Base-by-base conservation (phyloP, 2,888 invertebrate species). In the Trileptium ribeirensis region DNA sequence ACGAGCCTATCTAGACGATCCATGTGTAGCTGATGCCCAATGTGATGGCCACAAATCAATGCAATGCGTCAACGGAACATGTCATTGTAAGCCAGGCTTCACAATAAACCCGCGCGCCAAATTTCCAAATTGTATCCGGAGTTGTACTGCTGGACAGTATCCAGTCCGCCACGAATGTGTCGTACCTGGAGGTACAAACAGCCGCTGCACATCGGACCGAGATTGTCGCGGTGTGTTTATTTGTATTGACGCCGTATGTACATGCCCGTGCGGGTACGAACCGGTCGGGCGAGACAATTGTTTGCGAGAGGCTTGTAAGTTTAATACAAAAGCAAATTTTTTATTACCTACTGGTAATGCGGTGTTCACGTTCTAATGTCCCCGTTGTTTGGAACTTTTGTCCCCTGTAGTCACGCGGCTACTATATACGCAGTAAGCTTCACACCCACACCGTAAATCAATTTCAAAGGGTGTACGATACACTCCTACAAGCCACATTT, bases 21-120 rank as follows among this genome's bases (percentile, higher is more conserved):
- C 31, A 51, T 88, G 88, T 81, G 82, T 87, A 37, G 85, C 85
- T 51, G 87, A 88, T 81, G 85, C 86, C 67, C 88, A 88, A 86
- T 88, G 88, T 75, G 88, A 88, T 81, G 87, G 87, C 3, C 87
- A 88, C 36, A 85, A 85, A 34, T 85, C 86, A 8, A 88, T 88
- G 88, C 81, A 84, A 0, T 88, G 88, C 81, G 81, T 84, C 0
- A 70, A 19, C 0, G 15, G 31, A 31, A 86, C 86, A 15, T 83
- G 84, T 36, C n/a, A 37, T 3, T 75, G 77, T n/a, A 36, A 39
- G n/a, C 38, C 34, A 24, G 77, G 77, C 37, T 75, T 33, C 39
- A 38, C 3, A 38, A 2, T 36, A 29, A 33, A 39, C 15, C n/a
- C n/a, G n/a, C n/a, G 77, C n/a, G 31, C 77, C 3, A 24, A 36